These are phyloP conservation scores for Hozukius guyotensis DNA, from an alignment of 2,797 vertebrate species.

Conservation along the genomic window DNA sequence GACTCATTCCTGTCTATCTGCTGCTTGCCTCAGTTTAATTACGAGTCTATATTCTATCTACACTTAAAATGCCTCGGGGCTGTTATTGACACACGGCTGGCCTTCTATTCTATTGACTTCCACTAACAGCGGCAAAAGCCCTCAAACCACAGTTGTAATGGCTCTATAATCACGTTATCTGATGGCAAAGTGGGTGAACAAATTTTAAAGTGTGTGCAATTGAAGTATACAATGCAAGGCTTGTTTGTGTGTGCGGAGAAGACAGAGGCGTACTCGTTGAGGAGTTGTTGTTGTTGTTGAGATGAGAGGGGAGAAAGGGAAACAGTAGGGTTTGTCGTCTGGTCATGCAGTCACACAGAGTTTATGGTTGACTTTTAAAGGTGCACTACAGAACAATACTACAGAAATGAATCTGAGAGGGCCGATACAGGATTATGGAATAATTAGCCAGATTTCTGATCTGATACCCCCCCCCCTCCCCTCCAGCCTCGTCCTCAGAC, in stretches of 20 bases:
- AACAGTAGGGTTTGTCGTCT: neutral
- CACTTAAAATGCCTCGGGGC: neutral
- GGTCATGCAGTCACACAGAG: neutral
- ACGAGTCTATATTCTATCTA: conserved; percentile 7
- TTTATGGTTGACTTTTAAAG: neutral
- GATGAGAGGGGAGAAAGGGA: neutral
- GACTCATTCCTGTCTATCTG: neutral
- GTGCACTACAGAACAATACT: neutral
- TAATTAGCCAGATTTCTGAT: neutral
- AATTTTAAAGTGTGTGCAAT: conserved; percentile 65
- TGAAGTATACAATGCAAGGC: conserved; percentile 19
- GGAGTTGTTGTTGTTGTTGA: conserved; percentile 15
- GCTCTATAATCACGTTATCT: conserved; percentile 66
- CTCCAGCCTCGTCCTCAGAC: conserved; percentile 4
- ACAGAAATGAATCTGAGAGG: neutral
- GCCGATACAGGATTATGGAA: neutral
- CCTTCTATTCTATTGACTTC: conserved; percentile 29
- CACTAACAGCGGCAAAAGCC: conserved; percentile 35
- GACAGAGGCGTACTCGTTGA: neutral
- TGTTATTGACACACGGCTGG: conserved; percentile 31
- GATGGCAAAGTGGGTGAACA: conserved; percentile 69
- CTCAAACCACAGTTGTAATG: conserved; percentile 37
- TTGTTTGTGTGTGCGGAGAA: conserved; percentile 22
- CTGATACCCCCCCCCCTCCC: neutral
- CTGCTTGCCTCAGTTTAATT: neutral